phyloP scores from a whole-genome alignment of 2,888 invertebrate species.

The Zele albiditarsus region DNA sequence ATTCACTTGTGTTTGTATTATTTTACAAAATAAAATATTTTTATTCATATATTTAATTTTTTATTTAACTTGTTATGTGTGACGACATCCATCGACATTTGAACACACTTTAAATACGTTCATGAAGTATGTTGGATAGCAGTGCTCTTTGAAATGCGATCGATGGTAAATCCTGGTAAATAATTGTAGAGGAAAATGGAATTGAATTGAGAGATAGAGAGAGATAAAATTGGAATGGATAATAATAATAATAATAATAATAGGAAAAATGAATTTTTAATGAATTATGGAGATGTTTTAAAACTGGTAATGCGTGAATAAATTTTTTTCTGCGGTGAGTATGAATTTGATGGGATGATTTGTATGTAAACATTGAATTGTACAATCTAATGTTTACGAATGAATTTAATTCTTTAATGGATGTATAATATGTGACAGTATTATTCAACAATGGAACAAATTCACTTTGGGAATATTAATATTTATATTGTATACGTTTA shows the following conservation, averaged over 20 bases:
- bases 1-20: background rate
- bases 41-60: background rate
- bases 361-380: background rate
- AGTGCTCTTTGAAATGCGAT: background rate
- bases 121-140: background rate
- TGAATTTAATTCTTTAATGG: background rate
- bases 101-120: background rate
- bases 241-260: too few relatives aligned
- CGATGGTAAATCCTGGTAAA: background rate
- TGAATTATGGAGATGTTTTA: background rate
- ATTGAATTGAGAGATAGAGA: background rate
- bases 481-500: background rate
- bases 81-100: background rate
- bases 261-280: background rate
- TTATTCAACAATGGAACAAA: background rate
- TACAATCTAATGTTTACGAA: background rate
- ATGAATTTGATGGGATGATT: background rate
- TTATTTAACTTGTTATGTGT: background rate
- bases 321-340: too few relatives aligned
- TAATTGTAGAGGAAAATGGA: background rate
- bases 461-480: background rate
- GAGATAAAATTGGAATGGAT: background rate
- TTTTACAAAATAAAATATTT: background rate
- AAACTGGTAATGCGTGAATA: background rate
- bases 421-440: background rate